Base-by-base conservation (phyloP, 2,113 vertebrate genomes). In the Athene cunicularia region DNA sequence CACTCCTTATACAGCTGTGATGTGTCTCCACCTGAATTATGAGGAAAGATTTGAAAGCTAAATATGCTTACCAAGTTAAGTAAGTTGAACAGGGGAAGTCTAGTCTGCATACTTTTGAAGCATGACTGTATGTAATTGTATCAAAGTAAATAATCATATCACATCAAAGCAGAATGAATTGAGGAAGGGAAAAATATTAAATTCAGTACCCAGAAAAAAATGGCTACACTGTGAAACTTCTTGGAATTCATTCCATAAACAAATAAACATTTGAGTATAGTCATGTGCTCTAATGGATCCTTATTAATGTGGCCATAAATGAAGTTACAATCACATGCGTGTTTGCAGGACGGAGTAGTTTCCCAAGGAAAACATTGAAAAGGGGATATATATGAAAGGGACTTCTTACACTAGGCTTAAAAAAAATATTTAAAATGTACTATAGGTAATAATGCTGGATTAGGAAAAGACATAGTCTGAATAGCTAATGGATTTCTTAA, bases 291-390 rank as follows among this genome's bases (percentile, higher is more conserved):
- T 32, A 32, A 35, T 24, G 50, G 47, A 63, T 43, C 52, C 27
- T 47, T 72, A 30, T 47, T 73, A 77, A 30, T 47, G 23, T 28
- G 37, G 18, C 53, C 26, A 6, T 58, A 76, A 76, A 80, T 74
- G 52, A 86, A 77, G 73, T 63, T 91, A 45, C 28, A 74, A 6
- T 55, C 21, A 3, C 35, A 3, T 30, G n/a, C 16, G 4, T 77
- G 26, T 59, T 80, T 68, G 43, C 53, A 71, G 23, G 59, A 50
- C 43, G 59, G 70, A 82, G 58, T 56, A 0, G 5, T 77, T 90
- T 89, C 59, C 91, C 89, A 89, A 52, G 43, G 47, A 64, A 94
- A 97, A 94, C 59, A 88, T 7, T 58, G 67, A 72, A 66, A 74
- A 47, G 0, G 24, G 27, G 33, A 47, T 70, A 27, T 52, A 79